phyloP scores from a whole-genome alignment of 2,888 invertebrate genomes.

The Pristionchus japonicus region DNA sequence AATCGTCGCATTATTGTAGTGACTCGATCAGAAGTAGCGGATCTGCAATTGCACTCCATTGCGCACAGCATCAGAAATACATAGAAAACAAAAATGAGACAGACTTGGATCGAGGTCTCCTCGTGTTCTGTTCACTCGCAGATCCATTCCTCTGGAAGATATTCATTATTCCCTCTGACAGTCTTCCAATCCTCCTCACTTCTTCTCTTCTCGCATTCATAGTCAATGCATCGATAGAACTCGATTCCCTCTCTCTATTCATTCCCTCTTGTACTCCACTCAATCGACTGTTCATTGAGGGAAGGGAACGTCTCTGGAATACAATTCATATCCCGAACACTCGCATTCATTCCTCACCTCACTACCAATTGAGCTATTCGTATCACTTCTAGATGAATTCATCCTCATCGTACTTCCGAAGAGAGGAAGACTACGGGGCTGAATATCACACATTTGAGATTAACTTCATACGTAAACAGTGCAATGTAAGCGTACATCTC shows the following conservation, averaged over 20 bases:
- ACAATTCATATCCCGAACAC: no score
- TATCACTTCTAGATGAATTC: neutral
- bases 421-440: neutral
- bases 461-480: no score
- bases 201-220: neutral
- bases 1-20: neutral
- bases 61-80: no score
- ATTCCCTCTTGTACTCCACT: neutral
- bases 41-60: neutral
- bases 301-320: neutral
- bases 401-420: neutral
- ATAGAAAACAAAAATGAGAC: no score
- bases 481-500: neutral
- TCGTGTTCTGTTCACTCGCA: neutral
- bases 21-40: neutral
- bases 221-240: neutral
- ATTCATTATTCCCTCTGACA: neutral
- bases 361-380: neutral
- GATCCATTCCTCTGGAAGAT: neutral
- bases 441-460: neutral
- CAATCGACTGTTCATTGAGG: neutral
- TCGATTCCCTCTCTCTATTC: neutral
- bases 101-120: neutral
- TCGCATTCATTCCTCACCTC: neutral
- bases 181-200: neutral